phyloP scores from a whole-genome alignment of 2,113 vertebrate genomes.

The Nibea albiflora region DNA sequence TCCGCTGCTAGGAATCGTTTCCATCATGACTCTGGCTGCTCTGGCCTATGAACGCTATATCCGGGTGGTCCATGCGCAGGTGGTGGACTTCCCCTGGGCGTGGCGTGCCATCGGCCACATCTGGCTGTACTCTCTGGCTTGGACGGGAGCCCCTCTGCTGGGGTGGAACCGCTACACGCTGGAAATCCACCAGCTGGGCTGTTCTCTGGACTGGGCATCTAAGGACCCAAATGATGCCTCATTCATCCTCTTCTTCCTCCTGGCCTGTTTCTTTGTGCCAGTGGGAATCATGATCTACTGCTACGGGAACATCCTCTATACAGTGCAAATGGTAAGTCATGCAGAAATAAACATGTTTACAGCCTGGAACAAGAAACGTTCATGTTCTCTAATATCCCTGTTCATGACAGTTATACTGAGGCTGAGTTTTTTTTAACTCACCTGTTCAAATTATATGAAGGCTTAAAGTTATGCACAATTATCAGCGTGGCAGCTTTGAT shows the following conservation, averaged over 20 bases:
- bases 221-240: conserved; percentile 90
- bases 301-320: conserved; percentile 94
- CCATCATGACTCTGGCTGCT: conserved; percentile 91
- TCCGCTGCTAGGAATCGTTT: conserved; percentile 88
- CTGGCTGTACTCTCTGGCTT: conserved; percentile 95
- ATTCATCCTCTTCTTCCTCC: conserved; percentile 92
- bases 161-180: conserved; percentile 95
- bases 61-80: conserved; percentile 91
- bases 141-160: conserved; percentile 92
- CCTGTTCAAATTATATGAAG: no score
- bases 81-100: conserved; percentile 91
- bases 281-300: conserved; percentile 92
- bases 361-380: no score
- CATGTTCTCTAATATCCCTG: no score
- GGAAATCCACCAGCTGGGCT: conserved; percentile 91
- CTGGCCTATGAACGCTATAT: conserved; percentile 94
- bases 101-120: conserved; percentile 92
- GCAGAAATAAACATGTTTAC: background rate
- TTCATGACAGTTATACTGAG: no score
- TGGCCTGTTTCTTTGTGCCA: conserved; percentile 91
- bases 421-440: no score
- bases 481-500: no score
- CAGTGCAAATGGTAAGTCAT: conserved; percentile 90
- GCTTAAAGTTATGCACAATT: no score
- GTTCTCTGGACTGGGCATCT: conserved; percentile 92